phyloP scores from a whole-genome alignment of 2,888 invertebrate genomes.

The Eristalis tenax region DNA sequence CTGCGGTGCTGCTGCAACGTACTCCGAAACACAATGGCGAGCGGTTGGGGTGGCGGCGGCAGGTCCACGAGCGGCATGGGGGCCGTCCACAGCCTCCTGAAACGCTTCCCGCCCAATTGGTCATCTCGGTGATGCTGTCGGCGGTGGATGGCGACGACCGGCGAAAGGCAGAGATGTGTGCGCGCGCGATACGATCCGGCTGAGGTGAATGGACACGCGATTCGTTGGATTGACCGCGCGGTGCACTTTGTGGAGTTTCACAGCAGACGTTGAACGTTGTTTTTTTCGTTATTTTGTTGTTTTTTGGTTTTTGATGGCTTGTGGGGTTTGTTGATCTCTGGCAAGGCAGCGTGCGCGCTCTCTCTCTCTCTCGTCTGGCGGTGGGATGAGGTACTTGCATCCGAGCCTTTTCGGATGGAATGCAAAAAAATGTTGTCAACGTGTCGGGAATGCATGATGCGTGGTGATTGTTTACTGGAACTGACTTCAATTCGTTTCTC shows the following conservation, averaged over 20 bases:
- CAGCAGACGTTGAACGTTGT: conserved; percentile 43
- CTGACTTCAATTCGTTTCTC: neutral
- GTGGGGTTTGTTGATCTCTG: conserved; percentile 60
- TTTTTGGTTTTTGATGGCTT: neutral
- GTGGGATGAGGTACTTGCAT: conserved; percentile 5
- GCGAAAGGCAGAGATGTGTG: neutral
- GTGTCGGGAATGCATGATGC: conserved; percentile 43
- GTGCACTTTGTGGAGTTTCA: conserved; percentile 63
- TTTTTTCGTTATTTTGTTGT: conserved; percentile 5
- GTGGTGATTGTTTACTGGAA: neutral
- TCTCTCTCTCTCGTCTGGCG: neutral
- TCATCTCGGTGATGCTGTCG: conserved; percentile 27
- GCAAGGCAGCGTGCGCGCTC: conserved; percentile 5
- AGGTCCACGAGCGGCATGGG: neutral
- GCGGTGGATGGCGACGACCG: neutral
- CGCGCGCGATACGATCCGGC: conserved; percentile 37
- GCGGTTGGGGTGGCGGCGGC: neutral
- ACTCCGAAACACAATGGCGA: conserved; percentile 27
- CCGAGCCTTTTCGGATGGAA: conserved; percentile 46
- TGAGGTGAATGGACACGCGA: conserved; percentile 69
- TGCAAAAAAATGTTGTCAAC: conserved; percentile 57
- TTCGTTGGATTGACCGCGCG: conserved; percentile 60
- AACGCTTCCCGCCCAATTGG: conserved; percentile 51
- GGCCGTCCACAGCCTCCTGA: conserved; percentile 12
- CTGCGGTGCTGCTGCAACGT: conserved; percentile 29